Evolutionary conservation across 2,113 vertebrate species (phyloP).

Genomic region (Pterocles orientalis): DNA sequence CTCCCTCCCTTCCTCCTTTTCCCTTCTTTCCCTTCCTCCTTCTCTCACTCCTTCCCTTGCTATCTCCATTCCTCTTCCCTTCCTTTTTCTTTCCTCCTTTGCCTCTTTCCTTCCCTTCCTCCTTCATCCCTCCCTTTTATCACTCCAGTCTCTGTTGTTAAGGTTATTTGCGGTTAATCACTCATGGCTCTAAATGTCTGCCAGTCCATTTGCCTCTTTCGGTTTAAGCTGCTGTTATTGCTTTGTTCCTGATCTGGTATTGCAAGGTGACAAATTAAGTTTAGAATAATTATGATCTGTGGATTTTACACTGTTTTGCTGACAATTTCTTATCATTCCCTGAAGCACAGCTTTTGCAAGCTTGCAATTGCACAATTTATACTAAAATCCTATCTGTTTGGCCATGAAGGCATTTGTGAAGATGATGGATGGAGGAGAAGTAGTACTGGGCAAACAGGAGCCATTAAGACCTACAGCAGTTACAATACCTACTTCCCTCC

Average conservation of each 20-base stretch:
- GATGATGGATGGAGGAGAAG: background rate
- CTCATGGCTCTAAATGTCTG: background rate
- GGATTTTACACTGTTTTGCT: background rate
- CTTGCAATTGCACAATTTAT: background rate
- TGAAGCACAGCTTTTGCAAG: background rate
- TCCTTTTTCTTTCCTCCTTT: background rate
- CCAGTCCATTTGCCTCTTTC: background rate
- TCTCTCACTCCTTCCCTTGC: background rate
- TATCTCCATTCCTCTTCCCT: background rate
- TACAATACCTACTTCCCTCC: background rate
- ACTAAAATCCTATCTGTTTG: background rate
- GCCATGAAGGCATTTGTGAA: background rate
- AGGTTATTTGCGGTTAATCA: background rate
- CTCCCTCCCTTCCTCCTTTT: background rate
- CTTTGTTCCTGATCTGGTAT: background rate
- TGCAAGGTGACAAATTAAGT: background rate
- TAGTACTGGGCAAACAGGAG: background rate
- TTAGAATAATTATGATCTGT: background rate
- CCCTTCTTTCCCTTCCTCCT: no score
- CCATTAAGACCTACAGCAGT: background rate
- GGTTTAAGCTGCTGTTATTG: background rate
- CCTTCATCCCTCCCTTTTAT: background rate
- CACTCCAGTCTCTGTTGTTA: background rate
- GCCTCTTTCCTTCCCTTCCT: background rate
- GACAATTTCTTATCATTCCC: background rate